Evolutionary conservation across 2,797 vertebrate species (phyloP).

Genomic region (Salarias fasciatus): DNA sequence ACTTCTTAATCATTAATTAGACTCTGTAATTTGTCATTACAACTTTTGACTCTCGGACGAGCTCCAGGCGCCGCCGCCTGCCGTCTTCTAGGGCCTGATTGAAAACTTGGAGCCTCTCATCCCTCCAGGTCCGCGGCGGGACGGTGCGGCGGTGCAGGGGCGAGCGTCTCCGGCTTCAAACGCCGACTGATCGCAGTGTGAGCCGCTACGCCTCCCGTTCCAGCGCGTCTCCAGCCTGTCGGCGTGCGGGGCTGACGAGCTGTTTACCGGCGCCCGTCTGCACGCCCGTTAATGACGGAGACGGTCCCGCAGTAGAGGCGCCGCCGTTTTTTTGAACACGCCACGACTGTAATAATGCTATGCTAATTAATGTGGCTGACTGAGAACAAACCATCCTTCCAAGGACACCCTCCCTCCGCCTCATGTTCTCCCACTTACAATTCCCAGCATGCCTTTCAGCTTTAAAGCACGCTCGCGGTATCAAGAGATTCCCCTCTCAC

Average conservation of each 20-base stretch:
- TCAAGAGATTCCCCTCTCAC: conserved; percentile 73
- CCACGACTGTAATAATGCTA: conserved; percentile 71
- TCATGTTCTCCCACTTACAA: conserved; percentile 73
- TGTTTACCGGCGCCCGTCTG: conserved; percentile 42
- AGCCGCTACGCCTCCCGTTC: conserved; percentile 12
- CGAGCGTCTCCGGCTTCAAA: conserved; percentile 39
- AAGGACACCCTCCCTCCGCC: conserved; percentile 77
- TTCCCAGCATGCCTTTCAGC: conserved; percentile 80
- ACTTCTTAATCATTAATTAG: conserved; percentile 10
- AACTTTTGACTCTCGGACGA: background rate
- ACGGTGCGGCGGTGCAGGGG: conserved; percentile 1
- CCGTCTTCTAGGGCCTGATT: conserved; percentile 3
- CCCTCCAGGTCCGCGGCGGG: background rate
- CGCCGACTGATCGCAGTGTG: conserved; percentile 33
- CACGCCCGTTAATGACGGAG: conserved; percentile 51
- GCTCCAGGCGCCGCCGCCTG: background rate
- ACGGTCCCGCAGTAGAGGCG: conserved; percentile 32
- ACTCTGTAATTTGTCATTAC: background rate
- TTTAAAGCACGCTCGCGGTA: conserved; percentile 71
- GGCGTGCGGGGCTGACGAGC: conserved; percentile 23
- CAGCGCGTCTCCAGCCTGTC: conserved; percentile 15
- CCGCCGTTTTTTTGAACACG: conserved; percentile 52
- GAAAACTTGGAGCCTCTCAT: conserved; percentile 11
- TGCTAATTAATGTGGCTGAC: conserved; percentile 79
- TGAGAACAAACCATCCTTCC: conserved; percentile 76